Percentiles rank a stretch among this genome's conserved stretches.
Conservation (phyloP, 2,797 vertebrate species). For the Pangasius krempfi region DNA sequence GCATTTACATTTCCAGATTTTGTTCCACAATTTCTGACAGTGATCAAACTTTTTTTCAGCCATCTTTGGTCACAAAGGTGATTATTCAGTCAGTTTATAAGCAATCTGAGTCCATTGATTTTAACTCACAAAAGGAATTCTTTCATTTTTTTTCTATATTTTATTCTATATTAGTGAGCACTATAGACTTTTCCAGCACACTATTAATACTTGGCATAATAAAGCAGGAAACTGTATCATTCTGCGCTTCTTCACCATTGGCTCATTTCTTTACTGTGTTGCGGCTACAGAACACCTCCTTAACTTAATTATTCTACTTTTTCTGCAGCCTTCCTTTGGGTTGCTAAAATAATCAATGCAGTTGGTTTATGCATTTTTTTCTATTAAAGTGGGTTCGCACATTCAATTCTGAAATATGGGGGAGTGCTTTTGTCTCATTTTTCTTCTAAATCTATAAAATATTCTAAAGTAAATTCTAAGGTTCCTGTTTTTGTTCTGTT, state of each 20-base stretch:
- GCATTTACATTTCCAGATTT: neutral
- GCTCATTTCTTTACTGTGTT: neutral
- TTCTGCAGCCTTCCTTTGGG: neutral
- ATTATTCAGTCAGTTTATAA: slow-evolving; percentile 1
- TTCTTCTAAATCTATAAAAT: neutral
- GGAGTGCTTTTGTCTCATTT: neutral
- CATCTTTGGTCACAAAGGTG: neutral
- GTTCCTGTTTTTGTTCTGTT: neutral
- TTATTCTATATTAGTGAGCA: neutral
- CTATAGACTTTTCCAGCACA: neutral
- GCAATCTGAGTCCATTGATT: neutral
- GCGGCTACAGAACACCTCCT: neutral
- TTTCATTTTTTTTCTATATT: neutral
- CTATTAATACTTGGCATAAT: neutral
- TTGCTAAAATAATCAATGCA: neutral
- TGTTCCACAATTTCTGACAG: neutral
- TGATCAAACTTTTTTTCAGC: neutral
- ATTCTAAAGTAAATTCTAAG: too few species aligned
- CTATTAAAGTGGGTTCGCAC: neutral
- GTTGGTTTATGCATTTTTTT: neutral
- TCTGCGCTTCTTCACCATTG: neutral
- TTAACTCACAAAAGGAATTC: neutral
- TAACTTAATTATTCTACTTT: slow-evolving; percentile 1
- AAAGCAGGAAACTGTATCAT: neutral
- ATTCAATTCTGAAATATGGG: neutral